Percentiles rank a stretch among this genome's conserved stretches.
phyloP scores from a whole-genome alignment of 2,888 invertebrate species.

The Lasius platythorax region DNA sequence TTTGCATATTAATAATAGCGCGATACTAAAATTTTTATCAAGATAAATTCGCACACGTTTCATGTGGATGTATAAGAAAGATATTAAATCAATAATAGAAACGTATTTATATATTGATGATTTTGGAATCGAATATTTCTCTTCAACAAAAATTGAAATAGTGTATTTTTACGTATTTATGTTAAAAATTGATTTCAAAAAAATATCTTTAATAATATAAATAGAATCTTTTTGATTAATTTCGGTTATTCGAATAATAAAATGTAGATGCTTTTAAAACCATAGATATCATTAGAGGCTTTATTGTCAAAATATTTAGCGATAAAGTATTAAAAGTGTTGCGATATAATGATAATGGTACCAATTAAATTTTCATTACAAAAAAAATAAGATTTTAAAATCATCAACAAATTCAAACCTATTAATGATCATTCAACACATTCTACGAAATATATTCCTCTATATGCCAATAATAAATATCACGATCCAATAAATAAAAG shows the following conservation, averaged over 20 bases:
- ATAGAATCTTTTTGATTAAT: not conserved
- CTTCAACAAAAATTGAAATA: not conserved
- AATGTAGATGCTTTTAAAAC: not conserved
- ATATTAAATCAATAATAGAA: not conserved
- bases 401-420: constrained; percentile 14
- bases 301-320: not conserved
- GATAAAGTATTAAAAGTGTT: not conserved
- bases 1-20: constrained; percentile 3
- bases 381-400: constrained; percentile 1
- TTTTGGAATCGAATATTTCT: constrained; percentile 1
- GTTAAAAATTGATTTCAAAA: not conserved
- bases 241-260: not conserved
- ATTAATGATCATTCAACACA: constrained; percentile 4
- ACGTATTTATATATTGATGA: constrained; percentile 7
- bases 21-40: constrained; percentile 6
- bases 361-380: not conserved
- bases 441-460: constrained; percentile 6
- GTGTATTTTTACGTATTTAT: not conserved
- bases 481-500: constrained; percentile 10
- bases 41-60: not conserved
- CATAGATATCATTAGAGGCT: not conserved
- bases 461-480: constrained; percentile 30
- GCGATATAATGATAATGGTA: not conserved
- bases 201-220: not conserved
- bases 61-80: not conserved